phyloP scores from a whole-genome alignment of 2,113 vertebrate species.

The Labeo rohita region DNA sequence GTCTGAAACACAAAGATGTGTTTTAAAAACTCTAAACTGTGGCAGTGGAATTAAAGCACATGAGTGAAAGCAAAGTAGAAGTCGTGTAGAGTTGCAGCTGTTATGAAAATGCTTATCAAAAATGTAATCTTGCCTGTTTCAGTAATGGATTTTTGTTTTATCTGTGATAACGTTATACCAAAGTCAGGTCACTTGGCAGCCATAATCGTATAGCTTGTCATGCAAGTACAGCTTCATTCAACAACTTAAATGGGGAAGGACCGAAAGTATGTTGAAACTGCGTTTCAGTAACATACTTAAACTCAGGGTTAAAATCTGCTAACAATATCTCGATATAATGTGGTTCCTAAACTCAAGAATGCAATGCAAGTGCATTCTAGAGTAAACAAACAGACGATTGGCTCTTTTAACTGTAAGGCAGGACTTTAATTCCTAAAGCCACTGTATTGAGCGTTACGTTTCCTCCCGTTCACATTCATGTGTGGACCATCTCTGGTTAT shows the following conservation, averaged over 20 bases:
- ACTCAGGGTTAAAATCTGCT: background rate
- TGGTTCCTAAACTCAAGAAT: background rate
- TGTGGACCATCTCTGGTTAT: background rate
- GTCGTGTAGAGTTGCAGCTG: background rate
- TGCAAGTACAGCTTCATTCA: background rate
- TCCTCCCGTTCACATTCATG: background rate
- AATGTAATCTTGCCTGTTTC: background rate
- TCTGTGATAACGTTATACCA: background rate
- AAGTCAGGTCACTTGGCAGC: slow-evolving; percentile 8
- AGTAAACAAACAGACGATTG: background rate
- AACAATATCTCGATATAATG: background rate
- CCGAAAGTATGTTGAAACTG: background rate
- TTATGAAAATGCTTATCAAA: background rate
- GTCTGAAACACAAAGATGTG: background rate
- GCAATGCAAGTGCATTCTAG: background rate
- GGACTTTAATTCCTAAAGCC: background rate
- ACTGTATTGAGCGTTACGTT: background rate
- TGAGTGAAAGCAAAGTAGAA: background rate
- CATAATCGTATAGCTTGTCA: background rate
- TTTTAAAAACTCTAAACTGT: background rate
- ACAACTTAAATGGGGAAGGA: background rate
- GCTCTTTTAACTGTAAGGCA: background rate
- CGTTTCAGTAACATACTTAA: background rate
- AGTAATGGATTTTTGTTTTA: background rate
- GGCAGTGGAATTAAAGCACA: background rate